These are phyloP conservation scores for Epinephelus moara DNA, from an alignment of 2,113 vertebrate genomes.

Conservation along the genomic window DNA sequence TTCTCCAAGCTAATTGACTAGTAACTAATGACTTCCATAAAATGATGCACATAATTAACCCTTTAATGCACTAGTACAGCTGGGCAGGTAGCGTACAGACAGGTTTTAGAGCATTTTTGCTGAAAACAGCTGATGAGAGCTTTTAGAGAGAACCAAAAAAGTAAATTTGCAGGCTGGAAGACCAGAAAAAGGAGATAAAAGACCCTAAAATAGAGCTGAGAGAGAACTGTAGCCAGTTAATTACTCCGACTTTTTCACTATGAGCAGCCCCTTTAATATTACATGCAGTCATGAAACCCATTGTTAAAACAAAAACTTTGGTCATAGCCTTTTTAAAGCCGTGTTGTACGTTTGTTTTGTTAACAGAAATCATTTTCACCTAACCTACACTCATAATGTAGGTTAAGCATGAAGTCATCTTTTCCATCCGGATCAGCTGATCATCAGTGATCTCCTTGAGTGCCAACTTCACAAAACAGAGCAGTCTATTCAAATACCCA, in stretches of 20 bases:
- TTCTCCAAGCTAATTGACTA: too few species aligned
- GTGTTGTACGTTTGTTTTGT: not conserved
- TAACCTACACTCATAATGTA: not conserved
- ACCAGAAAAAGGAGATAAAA: not conserved
- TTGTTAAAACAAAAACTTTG: not conserved
- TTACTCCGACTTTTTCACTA: not conserved
- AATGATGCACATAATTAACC: too few species aligned
- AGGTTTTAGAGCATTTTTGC: not conserved
- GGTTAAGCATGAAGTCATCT: slow-evolving; percentile 8
- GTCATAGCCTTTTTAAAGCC: not conserved
- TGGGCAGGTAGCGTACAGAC: not conserved
- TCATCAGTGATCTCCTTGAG: slow-evolving; percentile 3
- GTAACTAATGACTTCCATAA: too few species aligned
- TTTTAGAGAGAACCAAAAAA: not conserved
- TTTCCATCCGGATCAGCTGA: slow-evolving; percentile 47
- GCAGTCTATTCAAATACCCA: slow-evolving; percentile 44
- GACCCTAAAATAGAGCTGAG: not conserved
- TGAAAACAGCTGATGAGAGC: not conserved
- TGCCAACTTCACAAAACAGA: slow-evolving; percentile 16
- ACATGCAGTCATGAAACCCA: not conserved
- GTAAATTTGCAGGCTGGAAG: not conserved
- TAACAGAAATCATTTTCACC: not conserved
- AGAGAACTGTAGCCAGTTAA: not conserved
- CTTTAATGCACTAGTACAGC: too few species aligned
- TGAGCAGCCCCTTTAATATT: not conserved